A percentile compares a stretch with the other conserved stretches of the same genome.
Evolutionary conservation across 2,888 invertebrate genomes (phyloP).

Genomic region (Bellardia bayeri): DNA sequence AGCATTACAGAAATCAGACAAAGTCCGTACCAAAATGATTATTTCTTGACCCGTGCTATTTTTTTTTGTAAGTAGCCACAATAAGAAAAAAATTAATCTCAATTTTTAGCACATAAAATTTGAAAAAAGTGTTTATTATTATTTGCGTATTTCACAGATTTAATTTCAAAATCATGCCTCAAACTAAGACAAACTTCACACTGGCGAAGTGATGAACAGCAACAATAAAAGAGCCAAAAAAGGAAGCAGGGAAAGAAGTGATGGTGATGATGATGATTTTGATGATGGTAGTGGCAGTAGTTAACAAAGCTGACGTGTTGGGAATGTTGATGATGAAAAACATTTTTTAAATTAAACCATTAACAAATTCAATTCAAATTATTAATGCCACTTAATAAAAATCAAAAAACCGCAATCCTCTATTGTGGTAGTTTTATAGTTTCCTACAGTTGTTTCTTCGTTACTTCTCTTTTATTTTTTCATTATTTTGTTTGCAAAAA

Average conservation of each 20-base stretch:
- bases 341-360: conserved; percentile 66
- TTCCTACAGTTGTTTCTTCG: conserved; percentile 2
- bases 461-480: neutral
- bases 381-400: conserved; percentile 69
- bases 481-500: conserved; percentile 30
- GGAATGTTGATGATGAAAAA: conserved; percentile 42
- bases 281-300: neutral
- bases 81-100: conserved; percentile 57
- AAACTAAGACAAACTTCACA: neutral
- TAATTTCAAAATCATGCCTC: conserved; percentile 35
- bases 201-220: neutral
- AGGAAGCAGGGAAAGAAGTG: conserved; percentile 36
- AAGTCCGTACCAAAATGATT: conserved; percentile 45
- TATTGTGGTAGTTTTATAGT: conserved; percentile 16
- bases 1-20: conserved; percentile 11
- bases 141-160: conserved; percentile 33
- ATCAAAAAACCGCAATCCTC: conserved; percentile 36
- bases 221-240: neutral
- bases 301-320: neutral
- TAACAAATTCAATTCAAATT: conserved; percentile 66
- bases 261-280: neutral
- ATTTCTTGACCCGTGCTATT: conserved; percentile 68
- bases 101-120: conserved; percentile 51
- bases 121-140: conserved; percentile 32
- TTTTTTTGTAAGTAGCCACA: neutral